phyloP scores from a whole-genome alignment of 2,113 vertebrate genomes.

The Ariopsis seemanni region DNA sequence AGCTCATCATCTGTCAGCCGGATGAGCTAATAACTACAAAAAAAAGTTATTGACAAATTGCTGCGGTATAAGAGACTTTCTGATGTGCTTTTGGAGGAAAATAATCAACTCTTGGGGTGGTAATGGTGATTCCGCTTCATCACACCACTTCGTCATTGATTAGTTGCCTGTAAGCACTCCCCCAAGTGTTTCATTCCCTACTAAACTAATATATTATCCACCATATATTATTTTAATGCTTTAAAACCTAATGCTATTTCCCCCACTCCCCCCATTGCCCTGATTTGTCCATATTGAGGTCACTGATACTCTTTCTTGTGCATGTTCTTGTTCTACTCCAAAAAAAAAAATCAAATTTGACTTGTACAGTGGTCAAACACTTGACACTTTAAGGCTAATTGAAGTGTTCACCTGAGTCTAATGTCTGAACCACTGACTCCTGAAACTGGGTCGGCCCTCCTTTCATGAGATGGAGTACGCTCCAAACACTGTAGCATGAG shows the following conservation, averaged over 20 bases:
- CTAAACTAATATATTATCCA: neutral
- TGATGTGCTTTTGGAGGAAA: neutral
- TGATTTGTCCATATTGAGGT: neutral
- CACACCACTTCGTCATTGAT: neutral
- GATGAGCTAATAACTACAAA: neutral
- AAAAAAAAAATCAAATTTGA: neutral
- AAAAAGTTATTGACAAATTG: neutral
- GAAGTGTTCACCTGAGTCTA: slow-evolving; percentile 8
- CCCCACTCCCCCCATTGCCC: no score
- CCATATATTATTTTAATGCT: neutral
- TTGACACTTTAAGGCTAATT: slow-evolving; percentile 18
- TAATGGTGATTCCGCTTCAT: neutral
- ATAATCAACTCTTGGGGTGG: neutral
- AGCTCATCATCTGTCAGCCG: no score
- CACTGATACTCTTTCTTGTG: neutral
- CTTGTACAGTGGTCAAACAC: slow-evolving; percentile 5
- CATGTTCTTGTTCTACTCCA: neutral
- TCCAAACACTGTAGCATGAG: slow-evolving; percentile 24
- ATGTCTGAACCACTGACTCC: slow-evolving; percentile 25
- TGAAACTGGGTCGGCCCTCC: slow-evolving; percentile 13
- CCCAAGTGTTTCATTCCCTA: neutral
- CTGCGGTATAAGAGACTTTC: neutral
- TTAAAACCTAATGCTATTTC: neutral
- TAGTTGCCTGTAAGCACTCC: neutral
- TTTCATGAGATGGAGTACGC: slow-evolving; percentile 17